A percentile compares a stretch with the other conserved stretches of the same genome.
phyloP scores from a whole-genome alignment of 1,140 invertebrate species.

The Drosophila yakuba region DNA sequence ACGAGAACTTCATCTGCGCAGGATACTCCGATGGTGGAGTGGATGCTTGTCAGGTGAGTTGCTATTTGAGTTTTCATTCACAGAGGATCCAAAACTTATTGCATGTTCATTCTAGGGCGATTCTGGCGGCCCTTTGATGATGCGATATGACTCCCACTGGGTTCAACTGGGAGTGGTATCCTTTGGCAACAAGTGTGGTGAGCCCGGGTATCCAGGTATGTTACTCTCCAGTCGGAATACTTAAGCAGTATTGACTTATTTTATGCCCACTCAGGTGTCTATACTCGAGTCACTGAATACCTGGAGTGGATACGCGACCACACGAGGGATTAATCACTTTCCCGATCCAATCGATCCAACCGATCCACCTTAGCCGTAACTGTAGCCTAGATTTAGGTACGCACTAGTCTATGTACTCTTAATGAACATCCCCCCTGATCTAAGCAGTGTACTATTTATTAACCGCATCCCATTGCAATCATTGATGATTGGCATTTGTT shows the following conservation, averaged over 20 bases:
- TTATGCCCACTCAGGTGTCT: constrained; percentile 86
- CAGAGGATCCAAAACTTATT: neutral
- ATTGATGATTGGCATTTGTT: constrained; percentile 56
- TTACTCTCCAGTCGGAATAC: too few species aligned
- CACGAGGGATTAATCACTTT: constrained; percentile 65
- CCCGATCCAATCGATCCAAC: neutral
- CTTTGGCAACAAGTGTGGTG: constrained; percentile 96
- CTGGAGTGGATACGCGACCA: constrained; percentile 84
- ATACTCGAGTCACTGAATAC: constrained; percentile 81
- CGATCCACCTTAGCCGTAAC: constrained; percentile 43
- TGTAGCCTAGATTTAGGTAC: constrained; percentile 73
- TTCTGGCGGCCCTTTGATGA: constrained; percentile 92
- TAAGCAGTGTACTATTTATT: constrained; percentile 63
- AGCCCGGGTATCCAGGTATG: constrained; percentile 90
- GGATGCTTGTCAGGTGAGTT: constrained; percentile 94
- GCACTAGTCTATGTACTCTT: constrained; percentile 77
- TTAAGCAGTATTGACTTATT: too few species aligned
- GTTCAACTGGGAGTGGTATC: constrained; percentile 95
- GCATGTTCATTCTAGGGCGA: constrained; percentile 77
- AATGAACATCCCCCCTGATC: constrained; percentile 46
- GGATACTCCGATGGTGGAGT: constrained; percentile 95
- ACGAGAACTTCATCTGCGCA: constrained; percentile 95
- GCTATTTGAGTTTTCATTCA: neutral
- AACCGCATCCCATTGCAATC: constrained; percentile 28
- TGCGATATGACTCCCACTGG: constrained; percentile 91